Conservation (phyloP, 1,140 invertebrate genomes). For the Manduca sexta region DNA sequence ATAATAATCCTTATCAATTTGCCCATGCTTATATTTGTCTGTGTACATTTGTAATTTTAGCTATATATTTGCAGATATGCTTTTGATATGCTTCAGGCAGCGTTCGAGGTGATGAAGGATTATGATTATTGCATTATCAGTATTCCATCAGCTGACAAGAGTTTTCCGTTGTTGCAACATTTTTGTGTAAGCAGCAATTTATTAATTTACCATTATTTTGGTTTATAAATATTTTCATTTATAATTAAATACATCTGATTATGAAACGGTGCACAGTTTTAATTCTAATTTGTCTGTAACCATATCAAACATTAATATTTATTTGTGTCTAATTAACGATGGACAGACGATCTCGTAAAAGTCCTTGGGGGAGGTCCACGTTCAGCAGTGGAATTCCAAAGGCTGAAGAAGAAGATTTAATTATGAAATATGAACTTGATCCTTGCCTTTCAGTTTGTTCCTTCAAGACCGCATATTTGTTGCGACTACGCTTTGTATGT, state of each 20-base stretch:
- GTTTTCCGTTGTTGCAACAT: slow-evolving; percentile 75
- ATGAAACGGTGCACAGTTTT: no score
- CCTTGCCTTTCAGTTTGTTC: slow-evolving; percentile 76
- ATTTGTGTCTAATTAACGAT: background rate
- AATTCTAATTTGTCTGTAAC: no score
- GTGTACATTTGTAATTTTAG: background rate
- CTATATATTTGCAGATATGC: slow-evolving; percentile 33
- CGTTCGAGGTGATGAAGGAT: slow-evolving; percentile 79
- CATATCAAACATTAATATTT: no score
- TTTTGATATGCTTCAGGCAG: slow-evolving; percentile 74
- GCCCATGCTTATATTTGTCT: background rate
- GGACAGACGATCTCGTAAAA: no score
- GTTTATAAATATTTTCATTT: no score
- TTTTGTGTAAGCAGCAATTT: slow-evolving; percentile 78
- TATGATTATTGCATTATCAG: slow-evolving; percentile 79
- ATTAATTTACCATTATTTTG: no score
- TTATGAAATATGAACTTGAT: no score
- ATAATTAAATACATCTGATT: no score
- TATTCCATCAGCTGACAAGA: slow-evolving; percentile 74
- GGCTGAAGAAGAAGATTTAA: no score
- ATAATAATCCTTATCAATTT: no score
- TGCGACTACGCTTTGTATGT: slow-evolving; percentile 78
- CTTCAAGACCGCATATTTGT: slow-evolving; percentile 71
- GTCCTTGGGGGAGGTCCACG: no score
- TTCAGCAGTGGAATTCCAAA: no score